Evolutionary conservation across 1,140 invertebrate species (phyloP), one percentile per base, ranked within the genome.

Genomic region (Pentalonia nigronervosa): DNA sequence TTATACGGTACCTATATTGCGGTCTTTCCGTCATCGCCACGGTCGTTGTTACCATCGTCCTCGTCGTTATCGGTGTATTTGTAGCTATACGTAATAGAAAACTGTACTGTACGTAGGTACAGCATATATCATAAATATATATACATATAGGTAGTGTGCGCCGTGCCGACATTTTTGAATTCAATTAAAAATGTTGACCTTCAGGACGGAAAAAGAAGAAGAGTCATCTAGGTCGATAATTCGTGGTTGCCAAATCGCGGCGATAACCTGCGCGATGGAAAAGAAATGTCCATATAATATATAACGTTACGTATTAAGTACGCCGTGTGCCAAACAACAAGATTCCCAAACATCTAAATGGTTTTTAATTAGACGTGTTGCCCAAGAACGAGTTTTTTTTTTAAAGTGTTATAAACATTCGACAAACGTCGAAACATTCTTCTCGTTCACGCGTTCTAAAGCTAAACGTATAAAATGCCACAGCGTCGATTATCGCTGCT

Each of bases 181-280:
- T 53, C 8, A n/a, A 89, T 89, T 53, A 53, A 89, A 89, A 50
- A 89, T 25, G n/a, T 89, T 34, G 87, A 53, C 48, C 17, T 89
- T 89, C n/a, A 21, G n/a, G n/a, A 50, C 20, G 48, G 47, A 36
- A 89, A 36, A 89, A n/a, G 47, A 48, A 50, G 11, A 50, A 7
- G 86, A 50, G n/a, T 50, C 47, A 1, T n/a, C 41, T 48, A 23
- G n/a, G 20, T 88, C 7, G n/a, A n/a, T 88, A 88, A 50, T 50
- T 88, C 20, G 45, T 34, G 47, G 30, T 48, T 88, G 86, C 30
- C 47, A 48, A 88, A 50, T 34, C n/a, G 8, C 86, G 11, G 30
- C 84, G 84, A 48, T 45, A 25, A 47, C 45, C 84, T 30, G 45
- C 60, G 4, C 60, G n/a, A 76, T 87, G 45, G 30, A 45, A 45